These are phyloP conservation scores for Brachyrhaphis roseni DNA, from an alignment of 2,797 vertebrate genomes.

Conservation along the genomic window DNA sequence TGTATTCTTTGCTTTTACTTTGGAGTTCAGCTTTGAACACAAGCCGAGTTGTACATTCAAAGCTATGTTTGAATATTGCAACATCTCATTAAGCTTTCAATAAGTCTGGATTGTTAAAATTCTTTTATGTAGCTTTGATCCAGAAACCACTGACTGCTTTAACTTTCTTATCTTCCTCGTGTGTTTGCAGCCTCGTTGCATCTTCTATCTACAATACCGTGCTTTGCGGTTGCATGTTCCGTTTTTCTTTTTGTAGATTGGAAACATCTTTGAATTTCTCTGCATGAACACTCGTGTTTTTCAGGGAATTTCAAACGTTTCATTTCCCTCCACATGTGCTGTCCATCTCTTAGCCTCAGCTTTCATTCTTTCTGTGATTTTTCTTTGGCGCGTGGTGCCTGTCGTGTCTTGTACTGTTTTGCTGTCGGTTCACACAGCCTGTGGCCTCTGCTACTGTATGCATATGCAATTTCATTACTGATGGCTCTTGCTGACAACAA, in stretches of 20 bases:
- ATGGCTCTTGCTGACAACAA: conserved; percentile 62
- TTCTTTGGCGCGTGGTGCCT: conserved; percentile 32
- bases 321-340: conserved; percentile 18
- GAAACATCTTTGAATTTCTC: conserved; percentile 23
- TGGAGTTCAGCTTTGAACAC: conserved; percentile 27
- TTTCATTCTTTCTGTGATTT: conserved; percentile 42
- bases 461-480: conserved; percentile 75
- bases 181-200: conserved; percentile 9
- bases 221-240: conserved; percentile 26
- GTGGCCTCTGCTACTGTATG: conserved; percentile 62
- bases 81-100: conserved; percentile 18
- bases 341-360: conserved; percentile 10
- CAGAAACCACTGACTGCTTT: conserved; percentile 21
- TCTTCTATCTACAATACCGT: conserved; percentile 14
- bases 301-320: conserved; percentile 11
- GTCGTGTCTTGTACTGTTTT: conserved; percentile 50
- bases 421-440: conserved; percentile 57
- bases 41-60: conserved; percentile 10
- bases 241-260: conserved; percentile 39
- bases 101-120: conserved; percentile 6
- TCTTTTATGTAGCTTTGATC: conserved; percentile 23
- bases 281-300: conserved; percentile 6
- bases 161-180: conserved; percentile 15
- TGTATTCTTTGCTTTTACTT: conserved; percentile 7
- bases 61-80: conserved; percentile 29